A percentile compares a stretch with the other conserved stretches of the same genome.
phyloP scores from a whole-genome alignment of 2,113 vertebrate species.

The Pitta sordida region DNA sequence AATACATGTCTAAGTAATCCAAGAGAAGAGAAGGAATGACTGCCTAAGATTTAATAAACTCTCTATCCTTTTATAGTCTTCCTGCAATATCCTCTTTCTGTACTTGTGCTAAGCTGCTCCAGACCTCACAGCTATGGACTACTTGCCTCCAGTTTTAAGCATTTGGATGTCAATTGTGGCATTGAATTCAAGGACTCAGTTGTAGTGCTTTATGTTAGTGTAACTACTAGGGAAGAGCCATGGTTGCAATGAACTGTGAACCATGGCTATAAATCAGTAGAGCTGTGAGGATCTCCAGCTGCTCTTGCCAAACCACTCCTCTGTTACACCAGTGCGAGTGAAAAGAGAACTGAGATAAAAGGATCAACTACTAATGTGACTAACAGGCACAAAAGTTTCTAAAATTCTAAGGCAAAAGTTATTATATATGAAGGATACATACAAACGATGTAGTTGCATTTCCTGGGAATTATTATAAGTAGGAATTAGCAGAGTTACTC shows the following conservation, averaged over 20 bases:
- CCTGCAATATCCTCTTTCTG: background rate
- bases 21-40: background rate
- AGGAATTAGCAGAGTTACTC: background rate
- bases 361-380: background rate
- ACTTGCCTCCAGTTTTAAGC: background rate
- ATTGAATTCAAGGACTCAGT: background rate
- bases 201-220: background rate
- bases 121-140: background rate
- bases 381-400: background rate
- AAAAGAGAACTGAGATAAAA: background rate
- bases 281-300: background rate
- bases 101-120: background rate
- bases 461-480: background rate
- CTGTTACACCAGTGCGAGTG: background rate
- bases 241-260: background rate
- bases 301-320: background rate
- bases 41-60: slow-evolving; percentile 3
- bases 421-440: background rate
- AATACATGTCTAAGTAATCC: background rate
- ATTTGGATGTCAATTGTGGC: background rate
- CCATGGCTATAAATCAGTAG: background rate
- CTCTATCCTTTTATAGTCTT: background rate
- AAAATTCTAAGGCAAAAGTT: background rate
- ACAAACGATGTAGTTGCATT: background rate
- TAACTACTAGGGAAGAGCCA: background rate